Base-by-base conservation (phyloP, 2,888 invertebrate genomes). In the Bimastos eiseni region DNA sequence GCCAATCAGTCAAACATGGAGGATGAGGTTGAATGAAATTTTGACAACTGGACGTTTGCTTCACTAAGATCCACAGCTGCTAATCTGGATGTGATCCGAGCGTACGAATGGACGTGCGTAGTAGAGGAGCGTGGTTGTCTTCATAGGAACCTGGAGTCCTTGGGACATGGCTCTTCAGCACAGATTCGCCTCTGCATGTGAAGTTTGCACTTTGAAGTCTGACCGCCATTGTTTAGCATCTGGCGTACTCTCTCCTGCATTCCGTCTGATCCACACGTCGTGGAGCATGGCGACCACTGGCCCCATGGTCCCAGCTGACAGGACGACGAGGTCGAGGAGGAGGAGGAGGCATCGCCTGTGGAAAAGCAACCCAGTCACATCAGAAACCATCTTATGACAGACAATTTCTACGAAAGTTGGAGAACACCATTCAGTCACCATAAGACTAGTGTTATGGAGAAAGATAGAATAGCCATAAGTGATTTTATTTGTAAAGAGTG, bases 201-300 rank as follows among this genome's bases (percentile, higher is more conserved):
- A 86, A 86, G 34, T 37, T 86, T 86, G 37, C 86, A 86, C 36
- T 84, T 84, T 17, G 33, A n/a, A n/a, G n/a, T 4, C 36, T 86
- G 34, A 37, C 24, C 21, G 33, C 34, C n/a, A 24, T 86, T 55
- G 88, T 44, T 34, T 21, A 91, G 24, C 34, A 90, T 90, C 36
- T 44, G 88, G 93, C 94, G 92, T 33, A 92, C 91, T 83, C 95
- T 92, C 88, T 93, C 93, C 92, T 94, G 94, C 17, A 94, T 93
- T 34, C 94, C 93, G 89, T 93, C 93, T 13, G 36, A 24, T 21
- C 98, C 98, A 95, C 98, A 98, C 33, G 96, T 96, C 15, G 96
- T 97, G 93, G 96, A 97, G 95, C 98, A 98, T 0, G 96, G 95
- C 44, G 97, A 96, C 98, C 98, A 98, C 90, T 96, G 96, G 70